A percentile compares a stretch with the other conserved stretches of the same genome.
Conservation (phyloP, 2,113 vertebrate species). For the Aptenodytes forsteri region DNA sequence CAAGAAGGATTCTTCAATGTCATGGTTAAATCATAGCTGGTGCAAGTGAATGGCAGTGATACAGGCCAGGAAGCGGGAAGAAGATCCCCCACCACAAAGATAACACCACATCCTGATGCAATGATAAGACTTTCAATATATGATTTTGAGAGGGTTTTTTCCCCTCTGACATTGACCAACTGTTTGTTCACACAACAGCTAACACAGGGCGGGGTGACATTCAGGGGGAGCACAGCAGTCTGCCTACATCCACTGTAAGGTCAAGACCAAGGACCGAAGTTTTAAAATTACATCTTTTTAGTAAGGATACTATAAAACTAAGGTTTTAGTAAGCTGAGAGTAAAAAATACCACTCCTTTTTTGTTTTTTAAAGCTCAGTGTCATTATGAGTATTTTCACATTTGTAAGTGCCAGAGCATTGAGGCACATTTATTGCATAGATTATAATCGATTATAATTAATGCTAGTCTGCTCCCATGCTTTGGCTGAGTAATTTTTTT, state of each 20-base stretch:
- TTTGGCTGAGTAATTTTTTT: not conserved
- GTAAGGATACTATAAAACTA: not conserved
- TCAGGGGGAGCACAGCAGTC: not conserved
- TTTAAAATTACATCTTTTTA: not conserved
- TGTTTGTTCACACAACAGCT: not conserved
- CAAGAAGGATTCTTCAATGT: conserved; percentile 14
- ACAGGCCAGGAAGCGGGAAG: not conserved
- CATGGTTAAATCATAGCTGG: not conserved
- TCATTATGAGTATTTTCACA: not conserved
- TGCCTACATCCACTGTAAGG: not conserved
- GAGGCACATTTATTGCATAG: not conserved
- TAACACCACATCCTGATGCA: not conserved
- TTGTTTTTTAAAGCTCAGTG: not conserved
- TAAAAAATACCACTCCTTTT: not conserved
- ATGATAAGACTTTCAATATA: not conserved
- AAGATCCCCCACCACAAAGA: not conserved
- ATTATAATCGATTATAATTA: not conserved
- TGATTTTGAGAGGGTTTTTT: not conserved
- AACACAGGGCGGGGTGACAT: not conserved
- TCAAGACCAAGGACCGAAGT: not conserved
- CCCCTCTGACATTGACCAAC: not conserved
- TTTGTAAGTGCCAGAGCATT: not conserved
- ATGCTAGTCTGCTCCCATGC: not conserved
- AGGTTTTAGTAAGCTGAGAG: not conserved
- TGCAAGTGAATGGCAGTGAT: not conserved